Evolutionary conservation across 2,113 vertebrate genomes (phyloP).

Genomic region (Petrocephalus zakoni): DNA sequence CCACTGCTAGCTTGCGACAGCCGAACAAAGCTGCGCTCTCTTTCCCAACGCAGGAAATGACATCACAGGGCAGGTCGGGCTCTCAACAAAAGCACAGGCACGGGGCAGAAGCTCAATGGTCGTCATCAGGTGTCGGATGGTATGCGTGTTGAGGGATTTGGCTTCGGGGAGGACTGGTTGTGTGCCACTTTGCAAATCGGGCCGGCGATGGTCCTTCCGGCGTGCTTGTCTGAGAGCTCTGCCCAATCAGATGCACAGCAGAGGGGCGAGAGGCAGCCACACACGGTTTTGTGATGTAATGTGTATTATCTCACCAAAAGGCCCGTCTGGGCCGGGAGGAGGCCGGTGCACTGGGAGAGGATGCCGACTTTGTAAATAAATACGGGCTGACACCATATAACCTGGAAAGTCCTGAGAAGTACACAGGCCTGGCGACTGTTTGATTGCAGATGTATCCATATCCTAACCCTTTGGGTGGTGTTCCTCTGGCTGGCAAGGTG

Average conservation of each 20-base stretch:
- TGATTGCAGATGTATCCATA: not conserved
- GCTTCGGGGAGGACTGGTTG: not conserved
- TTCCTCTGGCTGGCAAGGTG: not conserved
- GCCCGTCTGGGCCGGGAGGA: not conserved
- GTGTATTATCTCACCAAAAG: not conserved
- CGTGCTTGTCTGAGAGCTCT: not conserved
- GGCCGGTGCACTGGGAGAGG: not conserved
- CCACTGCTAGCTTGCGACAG: not conserved
- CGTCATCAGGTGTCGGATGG: not conserved
- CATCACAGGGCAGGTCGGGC: not conserved
- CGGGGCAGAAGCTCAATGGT: not conserved
- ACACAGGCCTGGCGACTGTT: not conserved
- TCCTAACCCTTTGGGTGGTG: not conserved
- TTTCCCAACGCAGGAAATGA: not conserved
- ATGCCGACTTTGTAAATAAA: not conserved
- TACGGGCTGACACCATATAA: not conserved
- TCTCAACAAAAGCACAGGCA: not conserved
- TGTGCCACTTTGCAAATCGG: not conserved
- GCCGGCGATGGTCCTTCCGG: not conserved
- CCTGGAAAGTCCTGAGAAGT: not conserved
- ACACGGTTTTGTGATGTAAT: not conserved
- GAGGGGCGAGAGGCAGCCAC: not conserved
- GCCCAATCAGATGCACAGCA: not conserved
- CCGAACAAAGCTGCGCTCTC: not conserved
- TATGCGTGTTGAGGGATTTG: not conserved